A percentile compares a stretch with the other conserved stretches of the same genome.
These are phyloP conservation scores for Halcyon malimbica DNA, from an alignment of 2,113 vertebrate species.

Conservation along the genomic window DNA sequence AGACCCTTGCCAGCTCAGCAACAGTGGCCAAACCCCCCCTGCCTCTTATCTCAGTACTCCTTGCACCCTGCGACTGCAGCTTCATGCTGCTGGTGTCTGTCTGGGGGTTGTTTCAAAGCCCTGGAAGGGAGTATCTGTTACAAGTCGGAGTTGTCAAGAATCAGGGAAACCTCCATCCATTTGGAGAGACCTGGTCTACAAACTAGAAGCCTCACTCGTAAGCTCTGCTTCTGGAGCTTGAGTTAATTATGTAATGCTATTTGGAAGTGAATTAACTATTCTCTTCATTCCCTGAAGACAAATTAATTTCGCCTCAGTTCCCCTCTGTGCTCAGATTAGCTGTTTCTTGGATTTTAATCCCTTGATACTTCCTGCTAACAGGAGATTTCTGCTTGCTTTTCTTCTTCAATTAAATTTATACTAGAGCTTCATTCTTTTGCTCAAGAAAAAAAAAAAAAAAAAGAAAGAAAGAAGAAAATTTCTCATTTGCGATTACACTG, in stretches of 20 bases:
- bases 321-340: slow-evolving; percentile 6
- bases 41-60: neutral
- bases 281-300: slow-evolving; percentile 5
- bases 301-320: slow-evolving; percentile 16
- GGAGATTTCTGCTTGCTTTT: slow-evolving; percentile 3
- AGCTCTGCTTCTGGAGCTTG: neutral
- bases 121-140: rapidly evolving
- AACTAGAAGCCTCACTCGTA: neutral
- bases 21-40: neutral
- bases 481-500: neutral
- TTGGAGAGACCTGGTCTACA: neutral
- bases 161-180: neutral
- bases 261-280: slow-evolving; percentile 25
- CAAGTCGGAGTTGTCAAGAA: neutral
- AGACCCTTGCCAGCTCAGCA: neutral
- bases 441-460: neutral
- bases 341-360: slow-evolving; percentile 44
- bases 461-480: neutral
- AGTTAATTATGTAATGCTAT: neutral
- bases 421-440: neutral
- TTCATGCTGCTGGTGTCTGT: neutral
- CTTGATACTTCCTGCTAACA: neutral
- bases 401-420: neutral
- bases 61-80: neutral
- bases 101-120: neutral